Evolutionary conservation across 23 tunicate genomes (phyloP).

Genomic region (Diplosoma virens): DNA sequence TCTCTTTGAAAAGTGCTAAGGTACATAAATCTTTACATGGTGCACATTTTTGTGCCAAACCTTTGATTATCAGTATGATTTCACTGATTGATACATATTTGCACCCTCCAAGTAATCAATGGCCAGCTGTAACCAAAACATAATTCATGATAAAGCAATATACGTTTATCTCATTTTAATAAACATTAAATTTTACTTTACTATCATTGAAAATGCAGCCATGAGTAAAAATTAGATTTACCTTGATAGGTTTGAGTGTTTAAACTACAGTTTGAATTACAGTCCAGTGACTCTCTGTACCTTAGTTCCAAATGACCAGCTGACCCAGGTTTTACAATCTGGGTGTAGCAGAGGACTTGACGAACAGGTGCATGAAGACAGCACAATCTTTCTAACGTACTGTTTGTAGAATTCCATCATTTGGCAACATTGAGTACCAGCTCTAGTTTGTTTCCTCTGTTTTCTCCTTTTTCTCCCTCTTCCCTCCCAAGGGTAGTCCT

Average conservation of each 20-base stretch:
- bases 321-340: conserved; percentile 22
- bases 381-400: conserved; percentile 31
- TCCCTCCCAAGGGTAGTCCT: not conserved
- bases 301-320: conserved; percentile 14
- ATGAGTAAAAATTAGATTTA: not conserved
- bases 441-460: conserved; percentile 20
- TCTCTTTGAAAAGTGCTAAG: not conserved
- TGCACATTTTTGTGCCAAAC: conserved; percentile 24
- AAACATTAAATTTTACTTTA: not conserved
- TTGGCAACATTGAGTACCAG: conserved; percentile 31
- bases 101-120: conserved; percentile 16
- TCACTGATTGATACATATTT: conserved; percentile 7
- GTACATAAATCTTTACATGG: conserved; percentile 16
- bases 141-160: no score
- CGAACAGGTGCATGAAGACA: conserved; percentile 36
- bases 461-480: no score
- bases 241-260: conserved; percentile 17
- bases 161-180: not conserved
- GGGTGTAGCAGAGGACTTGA: conserved; percentile 15
- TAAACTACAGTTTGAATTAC: conserved; percentile 10
- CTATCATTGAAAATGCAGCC: no score
- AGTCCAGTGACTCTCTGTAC: conserved; percentile 14
- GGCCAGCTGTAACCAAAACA: conserved; percentile 22
- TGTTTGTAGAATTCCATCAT: conserved; percentile 27
- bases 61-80: conserved; percentile 27